phyloP scores from a whole-genome alignment of 1,140 invertebrate genomes.

The Orius laevigatus region DNA sequence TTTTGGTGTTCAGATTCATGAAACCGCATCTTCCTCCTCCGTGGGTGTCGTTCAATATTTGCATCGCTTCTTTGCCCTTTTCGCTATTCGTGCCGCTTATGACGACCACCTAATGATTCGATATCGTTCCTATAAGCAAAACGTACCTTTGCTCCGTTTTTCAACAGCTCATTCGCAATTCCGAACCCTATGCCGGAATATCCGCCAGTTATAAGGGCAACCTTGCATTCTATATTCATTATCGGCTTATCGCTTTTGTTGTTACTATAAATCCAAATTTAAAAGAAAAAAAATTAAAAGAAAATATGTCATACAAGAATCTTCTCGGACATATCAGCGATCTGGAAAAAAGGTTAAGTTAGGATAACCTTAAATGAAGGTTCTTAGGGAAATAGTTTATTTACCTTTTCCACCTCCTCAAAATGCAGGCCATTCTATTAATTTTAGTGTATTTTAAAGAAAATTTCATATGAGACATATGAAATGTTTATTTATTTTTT shows the following conservation, averaged over 20 bases:
- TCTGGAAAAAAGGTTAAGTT: too few relatives aligned
- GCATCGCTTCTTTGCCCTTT: constrained; percentile 13
- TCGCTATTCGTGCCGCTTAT: constrained; percentile 11
- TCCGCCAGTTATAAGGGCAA: constrained; percentile 53
- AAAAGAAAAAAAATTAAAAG: too few relatives aligned
- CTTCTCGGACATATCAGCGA: too few relatives aligned
- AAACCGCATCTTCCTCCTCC: constrained; percentile 13
- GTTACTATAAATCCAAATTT: too few relatives aligned
- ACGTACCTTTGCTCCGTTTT: constrained; percentile 30
- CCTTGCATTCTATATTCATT: constrained; percentile 47
- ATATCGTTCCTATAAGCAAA: background rate
- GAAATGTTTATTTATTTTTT: too few relatives aligned
- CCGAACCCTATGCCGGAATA: constrained; percentile 49
- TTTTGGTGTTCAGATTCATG: constrained; percentile 15
- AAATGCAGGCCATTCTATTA: too few relatives aligned
- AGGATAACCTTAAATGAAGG: too few relatives aligned
- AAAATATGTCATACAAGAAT: too few relatives aligned
- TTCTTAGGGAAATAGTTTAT: too few relatives aligned
- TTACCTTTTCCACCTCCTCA: too few relatives aligned
- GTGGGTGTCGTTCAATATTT: constrained; percentile 12
- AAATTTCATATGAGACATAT: too few relatives aligned
- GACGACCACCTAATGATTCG: constrained; percentile 7
- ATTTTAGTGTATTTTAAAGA: too few relatives aligned
- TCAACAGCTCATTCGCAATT: constrained; percentile 45
- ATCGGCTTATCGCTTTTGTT: constrained; percentile 1